These are phyloP conservation scores for Drosophila nigricruria DNA, from an alignment of 2,888 invertebrate genomes.

Conservation along the genomic window DNA sequence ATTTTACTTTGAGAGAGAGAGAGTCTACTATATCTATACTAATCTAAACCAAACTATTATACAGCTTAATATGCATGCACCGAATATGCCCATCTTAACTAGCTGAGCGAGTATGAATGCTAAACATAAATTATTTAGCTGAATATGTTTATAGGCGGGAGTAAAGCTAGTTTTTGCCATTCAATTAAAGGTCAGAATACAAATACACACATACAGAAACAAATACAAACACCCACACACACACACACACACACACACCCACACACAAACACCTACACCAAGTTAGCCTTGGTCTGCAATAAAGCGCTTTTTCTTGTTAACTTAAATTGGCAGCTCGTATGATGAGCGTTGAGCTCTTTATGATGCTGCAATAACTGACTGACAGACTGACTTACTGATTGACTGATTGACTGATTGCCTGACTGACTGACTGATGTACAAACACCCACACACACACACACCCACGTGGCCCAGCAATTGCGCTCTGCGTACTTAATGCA, in stretches of 20 bases:
- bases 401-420: constrained; percentile 16
- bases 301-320: constrained; percentile 71
- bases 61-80: background rate
- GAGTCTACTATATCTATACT: too few species aligned
- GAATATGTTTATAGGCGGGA: constrained; percentile 4
- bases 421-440: constrained; percentile 12
- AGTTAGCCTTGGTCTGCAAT: constrained; percentile 22
- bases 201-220: constrained; percentile 2
- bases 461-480: constrained; percentile 36
- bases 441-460: constrained; percentile 10
- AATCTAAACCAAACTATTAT: too few species aligned
- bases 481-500: constrained; percentile 57
- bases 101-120: background rate
- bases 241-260: constrained; percentile 1
- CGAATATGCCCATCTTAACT: background rate
- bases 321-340: constrained; percentile 40
- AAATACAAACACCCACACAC: constrained; percentile 1
- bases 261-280: constrained; percentile 4
- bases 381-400: constrained; percentile 35
- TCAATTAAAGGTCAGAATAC: constrained; percentile 36
- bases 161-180: constrained; percentile 27
- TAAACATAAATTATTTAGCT: background rate
- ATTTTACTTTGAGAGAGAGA: too few species aligned
- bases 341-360: constrained; percentile 57
- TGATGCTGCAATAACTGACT: constrained; percentile 67